Evolutionary conservation across 2,888 invertebrate species (phyloP), one percentile per base, ranked within the genome.

Genomic region (Chrysomela aeneicollis): DNA sequence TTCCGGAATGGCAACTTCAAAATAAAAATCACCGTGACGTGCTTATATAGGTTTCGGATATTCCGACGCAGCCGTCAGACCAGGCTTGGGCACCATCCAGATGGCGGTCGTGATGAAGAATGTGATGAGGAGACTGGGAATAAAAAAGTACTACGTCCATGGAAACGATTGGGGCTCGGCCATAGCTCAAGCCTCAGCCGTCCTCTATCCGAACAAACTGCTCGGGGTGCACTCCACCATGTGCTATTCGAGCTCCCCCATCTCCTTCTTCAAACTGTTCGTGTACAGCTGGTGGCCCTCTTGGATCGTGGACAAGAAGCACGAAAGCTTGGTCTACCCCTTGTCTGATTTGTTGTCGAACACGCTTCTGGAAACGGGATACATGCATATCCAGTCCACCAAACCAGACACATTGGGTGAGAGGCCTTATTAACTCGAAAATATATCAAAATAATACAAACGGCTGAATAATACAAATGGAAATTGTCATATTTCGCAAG

Each of bases 131-230:
- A 82, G 90, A 9, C 82, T 94, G 0, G 90, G 90, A 0, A 86
- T 86, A 78, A 79, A 88, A 49, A 85, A 87, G 77, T 94, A 85
- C 81, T 91, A 89, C 80, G 79, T 88, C 0, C 92, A 93, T 82
- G 92, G 92, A 0, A 93, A 94, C 0, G 95, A 95, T 78, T 94
- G 93, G 92, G 96, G 95, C 0, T 83, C 90, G 0, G 9, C 85
- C 0, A 87, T 94, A 47, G 88, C 86, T 0, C 80, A 85, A 0
- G 76, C 84, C n/a, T 84, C 95, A 79, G 87, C 91, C 0, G 84
- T 86, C 0, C 74, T 90, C 5, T 92, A 86, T 76, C 91, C 90
- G 0, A 82, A 85, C 8, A 86, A 87, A 51, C 82, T 88, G 0
- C 76, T 88, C 5, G 86, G 86, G 0, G 77, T 82, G 9, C 89